phyloP scores from a whole-genome alignment of 2,797 vertebrate genomes.

The Serranus cabrilla region DNA sequence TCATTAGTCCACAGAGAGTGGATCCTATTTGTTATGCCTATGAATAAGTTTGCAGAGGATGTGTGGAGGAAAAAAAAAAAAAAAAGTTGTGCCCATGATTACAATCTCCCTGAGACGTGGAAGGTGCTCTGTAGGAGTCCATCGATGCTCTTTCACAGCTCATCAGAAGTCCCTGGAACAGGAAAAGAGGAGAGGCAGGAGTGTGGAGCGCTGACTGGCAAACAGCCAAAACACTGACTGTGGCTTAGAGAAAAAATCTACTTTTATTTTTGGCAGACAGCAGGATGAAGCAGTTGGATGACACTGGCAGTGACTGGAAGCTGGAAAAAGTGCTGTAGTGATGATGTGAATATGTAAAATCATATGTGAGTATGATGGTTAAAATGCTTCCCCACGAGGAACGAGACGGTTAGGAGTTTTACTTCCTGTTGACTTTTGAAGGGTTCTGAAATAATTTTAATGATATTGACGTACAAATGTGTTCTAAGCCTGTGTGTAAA shows the following conservation, averaged over 20 bases:
- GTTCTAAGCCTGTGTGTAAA: no score
- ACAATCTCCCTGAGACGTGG: constrained; percentile 45
- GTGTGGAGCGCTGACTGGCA: constrained; percentile 57
- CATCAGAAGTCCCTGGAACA: constrained; percentile 53
- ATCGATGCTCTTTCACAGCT: constrained; percentile 56
- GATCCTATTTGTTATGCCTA: constrained; percentile 39
- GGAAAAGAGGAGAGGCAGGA: constrained; percentile 19
- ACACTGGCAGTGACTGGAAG: constrained; percentile 41
- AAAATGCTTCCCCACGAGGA: not conserved
- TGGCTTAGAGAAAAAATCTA: constrained; percentile 19
- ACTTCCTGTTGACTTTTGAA: not conserved
- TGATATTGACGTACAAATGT: no score
- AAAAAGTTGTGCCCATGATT: constrained; percentile 30
- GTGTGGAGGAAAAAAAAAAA: constrained; percentile 4
- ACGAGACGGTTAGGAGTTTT: not conserved
- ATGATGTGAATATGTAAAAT: constrained; percentile 38
- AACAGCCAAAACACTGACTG: constrained; percentile 57
- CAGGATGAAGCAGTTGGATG: constrained; percentile 40
- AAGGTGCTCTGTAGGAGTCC: constrained; percentile 56
- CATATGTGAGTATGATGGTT: not conserved
- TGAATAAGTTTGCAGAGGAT: constrained; percentile 39
- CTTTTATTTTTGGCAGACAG: constrained; percentile 52
- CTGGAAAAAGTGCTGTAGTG: constrained; percentile 27
- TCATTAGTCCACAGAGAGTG: constrained; percentile 29
- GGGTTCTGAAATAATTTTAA: no score